Base-by-base conservation (phyloP, 2,888 invertebrate genomes). In the Ophioninae sp. region DNA sequence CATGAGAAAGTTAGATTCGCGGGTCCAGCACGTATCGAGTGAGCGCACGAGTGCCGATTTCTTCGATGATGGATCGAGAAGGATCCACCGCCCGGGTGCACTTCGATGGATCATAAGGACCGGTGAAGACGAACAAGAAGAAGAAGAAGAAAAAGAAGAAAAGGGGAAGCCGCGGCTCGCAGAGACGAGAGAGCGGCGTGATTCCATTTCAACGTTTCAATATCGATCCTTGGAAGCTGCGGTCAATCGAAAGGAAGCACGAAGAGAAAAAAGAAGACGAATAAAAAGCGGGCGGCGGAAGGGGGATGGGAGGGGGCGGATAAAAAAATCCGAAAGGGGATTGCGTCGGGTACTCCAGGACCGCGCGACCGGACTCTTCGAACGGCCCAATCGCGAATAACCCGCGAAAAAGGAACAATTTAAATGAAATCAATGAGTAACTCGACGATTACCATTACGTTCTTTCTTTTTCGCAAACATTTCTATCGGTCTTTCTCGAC, bases 191-290 rank as follows among this genome's bases (percentile, higher is more conserved):
- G 80, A 65, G 81, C 79, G 79, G 81, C 91, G 91, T 90, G 91
- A 92, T 92, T 91, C 90, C 90, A 92, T 92, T 92, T 91, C 91
- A 91, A 92, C 91, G 89, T 86, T 86, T 84, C 85, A 86, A 87
- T 86, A 86, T 84, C 84, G 84, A 81, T 86, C 85, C 85, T 69
- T 77, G 84, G 83, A 81, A 83, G 84, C 69, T 79, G 78, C 83
- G 82, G 85, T 88, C 78, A 80, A 82, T 86, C 79, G 85, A 82
- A 70, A 85, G 81, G 81, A 86, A 84, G 83, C 76, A 73, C 41
- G 41, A 30, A 72, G 65, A 59, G 67, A 21, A 73, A 64, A 13
- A 64, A 72, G 37, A 70, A 56, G 10, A 72, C 61, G 21, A 67
- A 82, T 85, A 77, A 85, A 82, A 68, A 85, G 82, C 77, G 85